A percentile compares a stretch with the other conserved stretches of the same genome.
phyloP scores from a whole-genome alignment of 2,797 vertebrate genomes.

The Denticeps clupeoides region DNA sequence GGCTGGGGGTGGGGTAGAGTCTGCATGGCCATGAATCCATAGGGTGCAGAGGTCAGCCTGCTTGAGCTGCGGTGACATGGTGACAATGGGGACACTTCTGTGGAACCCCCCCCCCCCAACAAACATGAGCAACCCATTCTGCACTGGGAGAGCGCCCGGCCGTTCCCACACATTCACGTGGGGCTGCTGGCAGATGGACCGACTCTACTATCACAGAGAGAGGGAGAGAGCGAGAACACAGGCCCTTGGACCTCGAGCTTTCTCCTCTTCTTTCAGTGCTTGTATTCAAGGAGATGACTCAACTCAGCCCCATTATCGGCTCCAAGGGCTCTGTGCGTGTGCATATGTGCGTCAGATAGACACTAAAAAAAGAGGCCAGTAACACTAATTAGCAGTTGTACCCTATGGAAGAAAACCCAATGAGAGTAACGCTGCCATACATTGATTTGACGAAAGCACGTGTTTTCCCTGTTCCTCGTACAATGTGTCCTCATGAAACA shows the following conservation, averaged over 20 bases:
- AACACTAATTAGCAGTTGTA: conserved; percentile 52
- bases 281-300: conserved; percentile 72
- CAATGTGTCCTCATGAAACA: too few relatives aligned
- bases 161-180: conserved; percentile 88
- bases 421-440: too few relatives aligned
- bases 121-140: conserved; percentile 83
- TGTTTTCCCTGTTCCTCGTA: too few relatives aligned
- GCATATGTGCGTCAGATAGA: conserved; percentile 22
- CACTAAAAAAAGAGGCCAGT: too few relatives aligned
- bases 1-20: not conserved
- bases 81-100: conserved; percentile 94
- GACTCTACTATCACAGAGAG: conserved; percentile 2
- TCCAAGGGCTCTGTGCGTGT: conserved; percentile 42
- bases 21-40: conserved; percentile 79
- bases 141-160: conserved; percentile 74
- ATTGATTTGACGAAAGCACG: too few relatives aligned
- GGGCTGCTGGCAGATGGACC: conserved; percentile 41
- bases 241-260: conserved; percentile 30
- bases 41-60: conserved; percentile 91
- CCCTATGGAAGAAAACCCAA: not conserved
- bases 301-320: conserved; percentile 68
- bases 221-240: not conserved
- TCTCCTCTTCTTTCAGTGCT: conserved; percentile 47
- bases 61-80: conserved; percentile 95
- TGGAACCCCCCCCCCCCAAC: too few relatives aligned